Conservation (phyloP, 2,113 vertebrate genomes). For the Corvus cornix region DNA sequence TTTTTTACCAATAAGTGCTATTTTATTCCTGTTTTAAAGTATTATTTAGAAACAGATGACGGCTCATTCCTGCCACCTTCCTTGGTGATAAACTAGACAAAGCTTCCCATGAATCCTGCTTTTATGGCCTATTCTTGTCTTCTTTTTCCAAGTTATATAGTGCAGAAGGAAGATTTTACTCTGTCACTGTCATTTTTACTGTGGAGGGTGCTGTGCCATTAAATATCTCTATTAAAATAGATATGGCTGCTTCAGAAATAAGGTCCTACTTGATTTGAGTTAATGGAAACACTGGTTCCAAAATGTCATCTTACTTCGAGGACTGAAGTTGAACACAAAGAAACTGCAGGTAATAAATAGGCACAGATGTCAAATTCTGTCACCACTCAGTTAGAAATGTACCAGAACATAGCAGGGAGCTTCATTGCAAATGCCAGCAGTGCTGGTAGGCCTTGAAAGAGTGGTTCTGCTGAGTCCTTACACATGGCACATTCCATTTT, state of each 20-base stretch:
- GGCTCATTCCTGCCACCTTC: conserved; percentile 2
- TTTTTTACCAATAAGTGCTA: neutral
- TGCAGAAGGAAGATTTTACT: neutral
- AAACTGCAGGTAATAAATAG: neutral
- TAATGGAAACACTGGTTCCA: neutral
- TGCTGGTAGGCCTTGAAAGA: neutral
- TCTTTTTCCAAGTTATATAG: conserved; percentile 34
- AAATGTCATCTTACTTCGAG: neutral
- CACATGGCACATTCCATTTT: rapidly evolving
- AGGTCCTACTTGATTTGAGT: neutral
- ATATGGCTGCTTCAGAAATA: neutral
- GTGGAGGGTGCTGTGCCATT: neutral
- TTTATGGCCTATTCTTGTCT: conserved; percentile 52
- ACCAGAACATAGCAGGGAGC: neutral
- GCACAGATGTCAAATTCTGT: neutral
- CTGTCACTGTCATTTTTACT: conserved; percentile 32
- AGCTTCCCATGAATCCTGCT: conserved; percentile 47
- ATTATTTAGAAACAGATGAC: conserved; percentile 1
- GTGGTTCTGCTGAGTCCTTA: neutral
- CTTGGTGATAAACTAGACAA: conserved; percentile 49
- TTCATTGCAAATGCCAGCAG: neutral
- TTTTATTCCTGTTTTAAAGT: conserved; percentile 15
- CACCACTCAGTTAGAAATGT: neutral
- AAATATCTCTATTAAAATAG: conserved; percentile 30
- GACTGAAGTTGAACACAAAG: neutral